A percentile compares a stretch with the other conserved stretches of the same genome.
Conservation (phyloP, 2,113 vertebrate species). For the Arvicanthis niloticus region DNA sequence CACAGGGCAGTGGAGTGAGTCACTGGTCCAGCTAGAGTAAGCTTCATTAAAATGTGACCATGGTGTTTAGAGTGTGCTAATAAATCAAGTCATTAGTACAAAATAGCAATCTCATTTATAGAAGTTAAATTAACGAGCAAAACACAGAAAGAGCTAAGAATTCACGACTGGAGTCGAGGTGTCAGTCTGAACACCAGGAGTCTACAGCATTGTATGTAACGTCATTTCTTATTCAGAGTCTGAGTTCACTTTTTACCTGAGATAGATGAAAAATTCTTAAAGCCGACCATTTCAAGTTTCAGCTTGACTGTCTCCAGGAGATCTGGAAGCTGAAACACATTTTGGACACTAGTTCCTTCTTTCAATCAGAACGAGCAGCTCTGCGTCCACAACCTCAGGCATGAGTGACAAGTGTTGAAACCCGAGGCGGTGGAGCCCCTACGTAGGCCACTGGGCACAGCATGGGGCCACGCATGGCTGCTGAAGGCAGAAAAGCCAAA, state of each 20-base stretch:
- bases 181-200: neutral
- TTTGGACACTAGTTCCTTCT: constrained; percentile 5
- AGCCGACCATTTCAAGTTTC: constrained; percentile 92
- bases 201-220: constrained; percentile 39
- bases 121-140: neutral
- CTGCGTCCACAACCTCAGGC: neutral
- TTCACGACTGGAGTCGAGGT: neutral
- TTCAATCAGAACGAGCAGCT: neutral
- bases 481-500: neutral
- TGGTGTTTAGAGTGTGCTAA: neutral
- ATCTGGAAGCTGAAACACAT: constrained; percentile 90
- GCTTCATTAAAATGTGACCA: neutral
- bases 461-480: neutral
- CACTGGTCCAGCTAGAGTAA: neutral
- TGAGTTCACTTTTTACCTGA: constrained; percentile 89
- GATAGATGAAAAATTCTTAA: constrained; percentile 92
- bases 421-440: neutral
- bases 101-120: neutral
- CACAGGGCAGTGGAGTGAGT: constrained; percentile 52
- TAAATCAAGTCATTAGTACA: neutral
- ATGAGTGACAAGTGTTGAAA: neutral
- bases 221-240: constrained; percentile 44
- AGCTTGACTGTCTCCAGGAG: constrained; percentile 91
- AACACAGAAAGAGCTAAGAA: constrained; percentile 1
- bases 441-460: neutral